Conservation (phyloP, 2,888 invertebrate species). For the Allolobophora icterica region DNA sequence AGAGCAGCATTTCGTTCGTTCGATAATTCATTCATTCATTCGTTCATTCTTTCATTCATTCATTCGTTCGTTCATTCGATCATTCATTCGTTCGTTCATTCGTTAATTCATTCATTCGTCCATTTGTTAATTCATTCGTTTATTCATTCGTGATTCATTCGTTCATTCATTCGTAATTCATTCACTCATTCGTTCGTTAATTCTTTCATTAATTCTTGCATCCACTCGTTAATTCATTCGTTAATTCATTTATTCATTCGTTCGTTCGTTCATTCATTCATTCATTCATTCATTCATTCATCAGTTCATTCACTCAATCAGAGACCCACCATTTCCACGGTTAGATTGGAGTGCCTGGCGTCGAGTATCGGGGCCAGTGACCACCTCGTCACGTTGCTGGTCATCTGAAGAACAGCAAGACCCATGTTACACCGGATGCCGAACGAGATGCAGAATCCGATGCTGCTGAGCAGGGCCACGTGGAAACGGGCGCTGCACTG, state of each 20-base stretch:
- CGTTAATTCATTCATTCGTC: too few relatives aligned
- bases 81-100: neutral
- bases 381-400: constrained; percentile 54
- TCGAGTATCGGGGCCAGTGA: constrained; percentile 1
- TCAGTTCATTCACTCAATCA: neutral
- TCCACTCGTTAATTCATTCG: neutral
- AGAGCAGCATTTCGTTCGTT: too few relatives aligned
- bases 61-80: too few relatives aligned
- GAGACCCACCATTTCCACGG: neutral
- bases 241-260: neutral
- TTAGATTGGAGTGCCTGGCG: constrained; percentile 5
- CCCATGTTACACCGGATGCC: constrained; percentile 99
- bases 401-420: constrained; percentile 87
- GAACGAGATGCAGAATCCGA: constrained; percentile 69
- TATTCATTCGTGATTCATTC: too few relatives aligned
- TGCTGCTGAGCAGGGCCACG: constrained; percentile 66
- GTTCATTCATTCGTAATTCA: neutral
- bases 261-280: too few relatives aligned
- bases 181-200: neutral
- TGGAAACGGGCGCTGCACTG: constrained; percentile 58
- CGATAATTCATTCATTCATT: too few relatives aligned
- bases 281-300: neutral
- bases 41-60: too few relatives aligned
- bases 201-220: too few relatives aligned
- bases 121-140: neutral